phyloP scores from a whole-genome alignment of 2,888 invertebrate genomes.

The Drosophila paranaensis region DNA sequence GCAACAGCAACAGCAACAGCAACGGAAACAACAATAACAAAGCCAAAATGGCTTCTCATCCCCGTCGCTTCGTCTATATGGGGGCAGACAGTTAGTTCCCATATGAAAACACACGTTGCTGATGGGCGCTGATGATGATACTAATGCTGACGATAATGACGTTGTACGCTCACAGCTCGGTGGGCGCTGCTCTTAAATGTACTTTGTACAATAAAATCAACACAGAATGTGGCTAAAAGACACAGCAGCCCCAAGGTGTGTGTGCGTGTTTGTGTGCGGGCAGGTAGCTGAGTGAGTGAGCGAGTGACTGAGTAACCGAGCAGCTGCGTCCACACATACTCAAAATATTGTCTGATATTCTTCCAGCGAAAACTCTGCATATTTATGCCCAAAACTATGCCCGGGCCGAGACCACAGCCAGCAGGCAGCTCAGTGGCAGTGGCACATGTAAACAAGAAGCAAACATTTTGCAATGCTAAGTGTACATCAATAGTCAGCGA shows the following conservation, averaged over 20 bases:
- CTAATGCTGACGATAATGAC: constrained; percentile 26
- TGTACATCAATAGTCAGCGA: constrained; percentile 2
- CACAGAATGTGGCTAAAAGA: constrained; percentile 46
- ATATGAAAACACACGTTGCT: constrained; percentile 38
- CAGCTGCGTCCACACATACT: constrained; percentile 2
- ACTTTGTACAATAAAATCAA: constrained; percentile 69
- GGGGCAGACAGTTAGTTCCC: constrained; percentile 31
- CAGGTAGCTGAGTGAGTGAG: constrained; percentile 6
- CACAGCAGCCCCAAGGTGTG: neutral
- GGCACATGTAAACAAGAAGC: constrained; percentile 52
- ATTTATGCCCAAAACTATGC: constrained; percentile 51
- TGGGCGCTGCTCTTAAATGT: constrained; percentile 47
- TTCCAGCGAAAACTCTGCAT: constrained; percentile 33
- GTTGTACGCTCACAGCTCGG: constrained; percentile 60
- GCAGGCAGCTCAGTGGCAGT: constrained; percentile 26
- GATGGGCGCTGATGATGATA: constrained; percentile 40
- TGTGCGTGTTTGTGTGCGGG: neutral
- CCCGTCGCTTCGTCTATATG: constrained; percentile 20
- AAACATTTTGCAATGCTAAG: constrained; percentile 32
- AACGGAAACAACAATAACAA: constrained; percentile 44
- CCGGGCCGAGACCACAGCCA: constrained; percentile 21
- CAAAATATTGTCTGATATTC: constrained; percentile 6
- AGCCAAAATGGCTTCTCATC: constrained; percentile 37
- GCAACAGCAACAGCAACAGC: constrained; percentile 34
- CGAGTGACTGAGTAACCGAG: constrained; percentile 4